Conservation (phyloP, 2,888 invertebrate genomes). For the Drosophila algonquin region DNA sequence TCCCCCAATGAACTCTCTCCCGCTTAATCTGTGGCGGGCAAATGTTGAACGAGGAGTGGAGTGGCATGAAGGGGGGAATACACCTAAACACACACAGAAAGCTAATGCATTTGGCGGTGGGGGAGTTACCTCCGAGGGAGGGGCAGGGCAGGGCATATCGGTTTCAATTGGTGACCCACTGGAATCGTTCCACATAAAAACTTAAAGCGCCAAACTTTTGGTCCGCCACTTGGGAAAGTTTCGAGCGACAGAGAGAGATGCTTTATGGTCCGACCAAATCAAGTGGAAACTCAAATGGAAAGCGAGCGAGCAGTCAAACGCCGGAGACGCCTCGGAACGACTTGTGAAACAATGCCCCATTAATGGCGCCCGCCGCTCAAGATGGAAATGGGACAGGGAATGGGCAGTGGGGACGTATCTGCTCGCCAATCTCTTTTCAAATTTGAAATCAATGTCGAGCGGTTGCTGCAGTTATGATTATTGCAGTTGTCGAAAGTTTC, state of each 20-base stretch:
- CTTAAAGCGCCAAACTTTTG: constrained; percentile 55
- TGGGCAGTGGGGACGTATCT: neutral
- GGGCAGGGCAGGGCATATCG: constrained; percentile 52
- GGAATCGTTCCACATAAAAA: constrained; percentile 59
- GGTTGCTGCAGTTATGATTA: constrained; percentile 73
- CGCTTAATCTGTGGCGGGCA: constrained; percentile 8
- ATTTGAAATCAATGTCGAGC: constrained; percentile 70
- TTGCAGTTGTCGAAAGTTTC: constrained; percentile 73
- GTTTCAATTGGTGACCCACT: constrained; percentile 68
- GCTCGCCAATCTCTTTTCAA: constrained; percentile 64
- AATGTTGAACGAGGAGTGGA: constrained; percentile 23
- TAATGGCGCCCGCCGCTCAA: constrained; percentile 62
- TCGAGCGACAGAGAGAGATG: constrained; percentile 23
- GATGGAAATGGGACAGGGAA: neutral
- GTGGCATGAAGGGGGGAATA: neutral
- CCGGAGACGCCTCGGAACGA: constrained; percentile 39
- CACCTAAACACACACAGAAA: constrained; percentile 55
- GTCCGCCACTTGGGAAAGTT: constrained; percentile 45
- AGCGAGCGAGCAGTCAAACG: constrained; percentile 28
- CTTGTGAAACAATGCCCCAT: constrained; percentile 73
- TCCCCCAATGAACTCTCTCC: neutral
- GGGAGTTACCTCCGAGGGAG: constrained; percentile 25
- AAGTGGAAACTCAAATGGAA: constrained; percentile 56
- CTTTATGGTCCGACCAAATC: constrained; percentile 66
- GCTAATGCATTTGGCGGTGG: constrained; percentile 41